phyloP scores from a whole-genome alignment of 2,113 vertebrate genomes.

The Callaeas wilsoni region DNA sequence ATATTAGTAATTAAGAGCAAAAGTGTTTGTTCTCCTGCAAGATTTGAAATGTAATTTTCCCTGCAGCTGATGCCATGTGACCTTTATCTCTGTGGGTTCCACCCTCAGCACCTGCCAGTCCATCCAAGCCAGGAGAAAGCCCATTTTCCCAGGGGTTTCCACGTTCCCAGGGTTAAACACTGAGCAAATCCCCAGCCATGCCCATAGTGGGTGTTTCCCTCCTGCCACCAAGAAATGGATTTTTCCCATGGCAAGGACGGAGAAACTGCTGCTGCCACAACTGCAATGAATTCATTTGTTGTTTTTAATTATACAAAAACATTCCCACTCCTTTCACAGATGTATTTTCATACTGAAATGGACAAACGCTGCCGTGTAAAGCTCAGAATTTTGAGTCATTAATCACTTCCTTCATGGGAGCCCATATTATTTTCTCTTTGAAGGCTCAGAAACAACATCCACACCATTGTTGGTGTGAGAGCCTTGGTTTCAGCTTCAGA shows the following conservation, averaged over 20 bases:
- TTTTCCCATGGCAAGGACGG: neutral
- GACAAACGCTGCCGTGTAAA: neutral
- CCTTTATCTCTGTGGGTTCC: neutral
- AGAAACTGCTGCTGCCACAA: neutral
- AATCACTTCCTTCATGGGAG: neutral
- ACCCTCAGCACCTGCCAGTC: neutral
- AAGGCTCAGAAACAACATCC: neutral
- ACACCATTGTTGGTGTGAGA: neutral
- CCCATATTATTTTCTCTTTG: neutral
- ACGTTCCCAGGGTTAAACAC: neutral
- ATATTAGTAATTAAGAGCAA: neutral
- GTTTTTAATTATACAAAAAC: neutral
- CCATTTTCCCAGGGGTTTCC: neutral
- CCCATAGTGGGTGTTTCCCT: accelerated
- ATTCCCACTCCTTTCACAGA: neutral
- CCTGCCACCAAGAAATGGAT: neutral
- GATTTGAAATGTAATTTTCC: neutral
- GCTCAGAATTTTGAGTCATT: neutral
- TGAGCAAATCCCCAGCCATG: neutral
- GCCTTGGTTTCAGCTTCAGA: neutral
- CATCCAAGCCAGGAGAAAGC: neutral
- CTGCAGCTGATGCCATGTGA: neutral
- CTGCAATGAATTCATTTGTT: neutral
- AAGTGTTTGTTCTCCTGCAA: neutral
- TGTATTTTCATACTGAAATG: neutral